These are phyloP conservation scores for Carabus problematicus DNA, from an alignment of 2,888 invertebrate genomes.

Conservation along the genomic window DNA sequence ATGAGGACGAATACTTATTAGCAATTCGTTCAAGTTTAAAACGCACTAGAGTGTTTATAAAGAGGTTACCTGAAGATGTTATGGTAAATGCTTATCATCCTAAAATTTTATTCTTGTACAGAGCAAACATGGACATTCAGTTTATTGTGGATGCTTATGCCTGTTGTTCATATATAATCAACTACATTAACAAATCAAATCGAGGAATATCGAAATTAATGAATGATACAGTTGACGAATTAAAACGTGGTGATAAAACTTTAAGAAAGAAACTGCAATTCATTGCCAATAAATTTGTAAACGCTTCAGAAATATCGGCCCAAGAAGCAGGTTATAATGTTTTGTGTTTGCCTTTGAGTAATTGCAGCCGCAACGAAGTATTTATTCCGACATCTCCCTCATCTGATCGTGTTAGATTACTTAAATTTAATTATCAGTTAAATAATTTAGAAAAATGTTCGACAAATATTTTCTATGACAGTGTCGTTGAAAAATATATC, in stretches of 20 bases:
- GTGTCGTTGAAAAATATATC: background rate
- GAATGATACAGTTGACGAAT: constrained; percentile 43
- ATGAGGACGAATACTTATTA: constrained; percentile 43
- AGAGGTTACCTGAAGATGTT: constrained; percentile 38
- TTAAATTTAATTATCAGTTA: background rate
- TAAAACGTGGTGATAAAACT: background rate
- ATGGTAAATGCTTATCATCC: constrained; percentile 45
- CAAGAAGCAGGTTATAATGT: constrained; percentile 12
- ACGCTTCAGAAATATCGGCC: constrained; percentile 4
- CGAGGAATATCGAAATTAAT: constrained; percentile 44
- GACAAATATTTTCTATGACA: background rate
- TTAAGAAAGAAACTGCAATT: constrained; percentile 1
- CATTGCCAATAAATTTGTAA: constrained; percentile 14
- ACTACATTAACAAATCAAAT: constrained; percentile 48
- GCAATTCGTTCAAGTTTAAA: constrained; percentile 43
- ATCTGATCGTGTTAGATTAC: background rate
- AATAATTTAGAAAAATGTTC: constrained; percentile 3
- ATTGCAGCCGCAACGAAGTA: background rate
- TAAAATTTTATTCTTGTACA: constrained; percentile 47
- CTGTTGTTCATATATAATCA: constrained; percentile 51
- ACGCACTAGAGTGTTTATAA: constrained; percentile 42
- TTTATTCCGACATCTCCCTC: background rate
- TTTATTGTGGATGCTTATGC: constrained; percentile 52
- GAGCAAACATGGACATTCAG: constrained; percentile 55
- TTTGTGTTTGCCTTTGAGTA: background rate